Evolutionary conservation across 1,140 invertebrate species (phyloP), one percentile per base, ranked within the genome.

Genomic region (Zaprionus gabonicus): DNA sequence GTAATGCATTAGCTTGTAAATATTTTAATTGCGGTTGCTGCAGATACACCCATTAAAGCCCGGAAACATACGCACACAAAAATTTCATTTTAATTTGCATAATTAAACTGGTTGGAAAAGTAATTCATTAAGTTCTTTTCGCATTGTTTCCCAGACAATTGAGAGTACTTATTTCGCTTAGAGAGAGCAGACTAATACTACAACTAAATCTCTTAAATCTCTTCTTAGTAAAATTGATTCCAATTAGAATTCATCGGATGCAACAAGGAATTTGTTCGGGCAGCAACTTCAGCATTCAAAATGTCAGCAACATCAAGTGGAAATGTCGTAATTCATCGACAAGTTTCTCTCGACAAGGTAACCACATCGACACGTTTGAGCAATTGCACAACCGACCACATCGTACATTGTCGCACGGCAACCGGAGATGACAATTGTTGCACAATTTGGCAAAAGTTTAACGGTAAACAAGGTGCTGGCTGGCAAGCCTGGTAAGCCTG

Each of bases 351-450:
- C 28, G 28, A 51, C 46, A 51, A 10, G 31, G 28, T 6, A 31
- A 34, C 31, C 9, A 34, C 31, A 34, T 34, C 9, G 38, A 58
- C 36, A 46, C 36, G 23, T 56, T 34, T 55, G 15, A 34, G 49
- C 41, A 56, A 66, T 58, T 71, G 41, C 6, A 41, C 17, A 46
- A 17, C 20, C 53, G 46, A 36, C 31, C 59, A 44, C 51, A 36
- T 51, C 46, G 56, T 31, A 28, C 38, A 64, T 53, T 67, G 65
- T 36, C 31, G 46, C 28, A 34, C 49, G 66, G 66, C 66, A 20
- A 59, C 28, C 46, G 46, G 46, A 51, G 46, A 27, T 49, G 38
- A 70, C 58, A 58, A 57, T 63, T 69, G 71, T 41, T 53, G 44
- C 56, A 73, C 44, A 60, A 49, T 53, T 67, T 36, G 41, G 12